Percentiles rank a stretch among this genome's conserved stretches.
These are phyloP conservation scores for Epistrophella euchroma DNA, from an alignment of 2,888 invertebrate species.

Conservation along the genomic window DNA sequence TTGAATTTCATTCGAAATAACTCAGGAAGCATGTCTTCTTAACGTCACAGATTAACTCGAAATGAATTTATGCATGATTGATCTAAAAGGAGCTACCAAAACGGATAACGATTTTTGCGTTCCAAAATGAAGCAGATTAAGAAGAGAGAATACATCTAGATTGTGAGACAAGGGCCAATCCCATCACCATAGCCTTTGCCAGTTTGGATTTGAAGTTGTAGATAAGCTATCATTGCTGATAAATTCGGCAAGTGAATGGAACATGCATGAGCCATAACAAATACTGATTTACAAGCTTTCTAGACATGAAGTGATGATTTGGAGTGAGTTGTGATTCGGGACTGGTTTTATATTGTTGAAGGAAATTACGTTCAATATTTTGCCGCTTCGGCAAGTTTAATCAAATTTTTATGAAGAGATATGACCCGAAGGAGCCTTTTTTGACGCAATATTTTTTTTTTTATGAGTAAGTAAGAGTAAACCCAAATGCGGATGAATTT, in stretches of 20 bases:
- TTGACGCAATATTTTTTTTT: constrained; percentile 2
- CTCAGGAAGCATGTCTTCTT: neutral
- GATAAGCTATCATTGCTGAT: constrained; percentile 46
- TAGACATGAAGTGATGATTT: neutral
- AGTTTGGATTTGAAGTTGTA: constrained; percentile 9
- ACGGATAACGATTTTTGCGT: constrained; percentile 33
- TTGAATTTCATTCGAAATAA: constrained; percentile 7
- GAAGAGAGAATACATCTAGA: neutral
- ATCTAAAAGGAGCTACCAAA: constrained; percentile 41
- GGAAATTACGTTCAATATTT: neutral
- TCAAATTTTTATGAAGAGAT: constrained; percentile 36
- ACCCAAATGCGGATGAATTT: constrained; percentile 9
- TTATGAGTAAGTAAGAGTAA: neutral
- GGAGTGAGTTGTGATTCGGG: neutral
- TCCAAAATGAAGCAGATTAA: constrained; percentile 10
- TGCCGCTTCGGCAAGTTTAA: constrained; percentile 33
- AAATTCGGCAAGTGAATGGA: constrained; percentile 37
- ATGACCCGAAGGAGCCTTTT: constrained; percentile 23
- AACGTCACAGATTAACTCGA: constrained; percentile 43
- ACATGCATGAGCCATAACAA: constrained; percentile 39
- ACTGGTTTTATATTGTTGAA: neutral
- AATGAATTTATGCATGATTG: constrained; percentile 55
- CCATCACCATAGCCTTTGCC: neutral
- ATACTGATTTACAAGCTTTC: constrained; percentile 31
- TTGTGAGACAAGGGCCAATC: neutral